Base-by-base conservation (phyloP, 1,140 invertebrate genomes). In the Anastrepha obliqua region DNA sequence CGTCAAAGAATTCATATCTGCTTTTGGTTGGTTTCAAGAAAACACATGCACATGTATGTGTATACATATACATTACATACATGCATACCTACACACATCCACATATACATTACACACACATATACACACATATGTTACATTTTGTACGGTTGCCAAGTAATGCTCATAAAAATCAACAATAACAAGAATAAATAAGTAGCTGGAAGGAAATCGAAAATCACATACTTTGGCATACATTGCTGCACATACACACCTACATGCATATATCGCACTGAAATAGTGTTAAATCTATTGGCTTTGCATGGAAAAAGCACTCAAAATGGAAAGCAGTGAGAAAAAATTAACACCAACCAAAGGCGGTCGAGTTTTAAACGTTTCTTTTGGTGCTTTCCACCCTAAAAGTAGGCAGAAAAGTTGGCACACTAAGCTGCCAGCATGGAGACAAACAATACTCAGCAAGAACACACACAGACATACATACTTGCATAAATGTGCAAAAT, bases 131-230 rank as follows among this genome's bases (percentile, higher is more conserved):
- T 81, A 51, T 81, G 51, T 81, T 81, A 17, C 11, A 81, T 55
- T 81, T 55, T 55, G n/a, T 81, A 81, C 20, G 17, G 51, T 55
- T 81, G 74, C n/a, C 74, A 81, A 81, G 74, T 11, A 81, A 55
- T 81, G 74, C 4, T 17, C 51, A 81, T 81, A 81, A 51, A 81
- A 74, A 74, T 74, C 74, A 81, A 29, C 74, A 81, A 55, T 55
- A 55, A 55, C 51, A 55, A 55, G 3, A 17, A 29, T 29, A 29
- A 15, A 58, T 29, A 29, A 29, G 29, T 29, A 29, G 29, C 29
- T 29, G 29, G 29, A 29, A 29, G 29, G 29, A 29, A 29, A 29
- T 29, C 29, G 29, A 29, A 29, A 81, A 55, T n/a, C 17, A 51
- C 15, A n/a, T 11, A 47, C 15, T n/a, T 51, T 29, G 29, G 29